Base-by-base conservation (phyloP, 2,888 invertebrate genomes). In the Trachelus iudaicus region DNA sequence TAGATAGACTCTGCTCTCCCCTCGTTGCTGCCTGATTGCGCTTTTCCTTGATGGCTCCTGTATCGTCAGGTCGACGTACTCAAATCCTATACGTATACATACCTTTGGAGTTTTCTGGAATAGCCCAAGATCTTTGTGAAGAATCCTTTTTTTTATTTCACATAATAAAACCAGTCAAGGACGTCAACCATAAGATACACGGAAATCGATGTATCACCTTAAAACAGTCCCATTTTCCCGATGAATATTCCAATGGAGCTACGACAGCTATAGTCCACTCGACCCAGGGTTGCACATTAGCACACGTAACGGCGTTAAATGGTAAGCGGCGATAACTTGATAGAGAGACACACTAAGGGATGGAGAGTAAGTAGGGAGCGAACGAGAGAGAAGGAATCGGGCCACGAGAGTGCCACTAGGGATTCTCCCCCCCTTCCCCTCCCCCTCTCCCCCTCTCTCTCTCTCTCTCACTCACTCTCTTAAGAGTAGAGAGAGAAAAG, bases 11-110 rank as follows among this genome's bases (percentile, higher is more conserved):
- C 81, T 81, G 83, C 79, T 81, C 81, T 56, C 81, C 79, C 81
- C 79, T 75, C 77, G 79, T 83, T 83, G 85, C 83, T 85, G 83
- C 85, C 82, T 86, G 87, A 88, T 88, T 87, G 87, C 86, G 86
- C 86, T 84, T 85, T 87, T 88, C 87, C 88, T 88, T 85, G 82
- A 88, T 85, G 83, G 82, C 73, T 75, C 15, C 69, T 12, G 69
- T 71, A 71, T 12, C 71, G 12, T 71, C 71, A 31, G 33, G 71
- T 71, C 71, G 33, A 71, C 71, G 12, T 56, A 56, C 23, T 23
- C 23, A 9, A 56, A 56, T 23, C 56, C 23, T 40, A 6, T 40
- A 6, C 6, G 40, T 15, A 23, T 23, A 56, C 6, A 40, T 40
- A 23, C 15, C 9, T 23, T 56, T 56, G 4, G 15, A 23, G 23